Base-by-base conservation (phyloP, 2,113 vertebrate species). In the Argyrosomus japonicus region DNA sequence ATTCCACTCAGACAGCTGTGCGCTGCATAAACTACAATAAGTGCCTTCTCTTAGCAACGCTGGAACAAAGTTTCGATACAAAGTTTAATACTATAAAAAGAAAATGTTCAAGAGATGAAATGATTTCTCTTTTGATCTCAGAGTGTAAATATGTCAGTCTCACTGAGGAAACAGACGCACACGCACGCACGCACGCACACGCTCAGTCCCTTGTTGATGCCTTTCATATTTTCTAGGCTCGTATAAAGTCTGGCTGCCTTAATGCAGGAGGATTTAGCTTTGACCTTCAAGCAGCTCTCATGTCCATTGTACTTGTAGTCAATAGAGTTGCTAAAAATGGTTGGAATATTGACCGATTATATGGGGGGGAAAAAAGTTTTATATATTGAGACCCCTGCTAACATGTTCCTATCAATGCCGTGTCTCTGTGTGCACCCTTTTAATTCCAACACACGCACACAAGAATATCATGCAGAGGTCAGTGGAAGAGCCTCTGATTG, bases 211-310 rank as follows among this genome's bases (percentile, higher is more conserved):
- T 86, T 82, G 76, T 87, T 78, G 64, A 84, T 73, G 75, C 32
- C 80, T 72, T 88, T 89, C 69, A 88, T 87, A 87, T 84, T 86
- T 89, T 64, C 53, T 15, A 19, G 43, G 43, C 64, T 81, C 71
- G 70, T 53, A 76, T 71, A 77, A 81, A 87, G 79, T 40, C 40
- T 60, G 25, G 19, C 48, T 60, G 14, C 62, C 27, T 84, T 82
- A 79, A 84, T 83, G 64, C 40, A 70, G 53, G 53, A 48, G 58
- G 83, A 83, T 87, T 90, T 81, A 69, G 75, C 54, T 71, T 64
- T 84, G 88, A 88, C 89, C 84, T 88, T 88, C 68, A 75, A 50
- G 61, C 47, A 25, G 54, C 77, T 88, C 87, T 79, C 76, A 57
- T 76, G 67, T 75, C 76, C 40, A 75, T 81, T 75, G 36, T 40